Evolutionary conservation across 2,888 invertebrate genomes (phyloP).

Genomic region (Calliphora vomitoria): DNA sequence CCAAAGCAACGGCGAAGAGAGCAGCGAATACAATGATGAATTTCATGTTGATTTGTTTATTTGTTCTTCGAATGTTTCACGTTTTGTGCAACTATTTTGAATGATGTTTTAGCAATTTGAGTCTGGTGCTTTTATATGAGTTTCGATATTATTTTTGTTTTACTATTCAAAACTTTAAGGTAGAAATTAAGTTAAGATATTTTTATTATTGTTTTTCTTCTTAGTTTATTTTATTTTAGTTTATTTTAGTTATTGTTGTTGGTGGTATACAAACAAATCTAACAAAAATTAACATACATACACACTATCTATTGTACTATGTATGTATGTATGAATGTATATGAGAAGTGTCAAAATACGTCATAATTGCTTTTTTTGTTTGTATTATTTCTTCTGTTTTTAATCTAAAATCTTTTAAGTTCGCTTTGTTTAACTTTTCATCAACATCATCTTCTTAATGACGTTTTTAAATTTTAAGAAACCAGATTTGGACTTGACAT

Average conservation of each 20-base stretch:
- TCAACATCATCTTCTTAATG: slow-evolving; percentile 10
- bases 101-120: slow-evolving; percentile 50
- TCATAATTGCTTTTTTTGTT: slow-evolving; percentile 1
- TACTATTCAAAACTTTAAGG: slow-evolving; percentile 9
- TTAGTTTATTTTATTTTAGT: not conserved
- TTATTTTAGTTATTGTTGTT: no score
- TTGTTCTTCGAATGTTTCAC: slow-evolving; percentile 52
- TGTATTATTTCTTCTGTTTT: not conserved
- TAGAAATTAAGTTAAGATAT: slow-evolving; percentile 28
- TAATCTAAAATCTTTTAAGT: slow-evolving; percentile 5
- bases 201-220: slow-evolving; percentile 15
- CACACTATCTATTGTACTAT: not conserved
- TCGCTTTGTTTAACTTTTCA: slow-evolving; percentile 6
- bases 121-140: slow-evolving; percentile 54
- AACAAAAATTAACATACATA: not conserved
- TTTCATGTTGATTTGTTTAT: slow-evolving; percentile 75
- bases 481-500: slow-evolving; percentile 22
- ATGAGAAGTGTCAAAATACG: slow-evolving; percentile 30
- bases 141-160: not conserved
- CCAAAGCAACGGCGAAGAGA: slow-evolving; percentile 81
- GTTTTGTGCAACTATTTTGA: slow-evolving; percentile 51
- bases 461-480: not conserved
- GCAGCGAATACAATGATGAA: slow-evolving; percentile 82
- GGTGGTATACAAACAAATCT: not conserved
- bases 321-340: no score